A percentile compares a stretch with the other conserved stretches of the same genome.
Evolutionary conservation across 2,888 invertebrate species (phyloP).

Genomic region (Rotaria macrura): DNA sequence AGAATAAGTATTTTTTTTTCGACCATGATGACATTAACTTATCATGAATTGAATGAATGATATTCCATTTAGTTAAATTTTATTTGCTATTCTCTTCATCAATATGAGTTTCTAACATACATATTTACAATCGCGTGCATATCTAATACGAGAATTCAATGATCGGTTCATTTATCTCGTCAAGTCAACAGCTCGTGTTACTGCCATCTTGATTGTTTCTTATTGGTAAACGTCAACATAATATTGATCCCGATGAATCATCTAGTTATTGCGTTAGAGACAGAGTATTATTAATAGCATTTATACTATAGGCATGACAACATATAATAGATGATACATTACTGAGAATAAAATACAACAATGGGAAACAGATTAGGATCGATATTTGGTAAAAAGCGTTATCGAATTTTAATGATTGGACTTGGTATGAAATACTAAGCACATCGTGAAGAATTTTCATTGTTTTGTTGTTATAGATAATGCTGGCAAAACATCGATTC

Average conservation of each 20-base stretch:
- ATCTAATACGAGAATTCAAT: background rate
- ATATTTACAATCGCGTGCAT: no score
- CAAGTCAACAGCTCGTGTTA: background rate
- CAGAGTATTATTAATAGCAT: background rate
- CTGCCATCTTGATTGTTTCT: background rate
- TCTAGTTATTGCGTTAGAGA: background rate
- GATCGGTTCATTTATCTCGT: background rate
- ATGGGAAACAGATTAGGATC: background rate
- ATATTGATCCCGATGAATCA: background rate
- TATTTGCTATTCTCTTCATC: no score
- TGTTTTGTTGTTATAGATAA: conserved; percentile 41
- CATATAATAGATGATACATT: background rate
- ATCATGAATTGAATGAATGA: no score
- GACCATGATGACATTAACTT: no score
- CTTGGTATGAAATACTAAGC: background rate
- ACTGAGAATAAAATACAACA: background rate
- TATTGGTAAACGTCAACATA: background rate
- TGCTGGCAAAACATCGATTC: conserved; percentile 59
- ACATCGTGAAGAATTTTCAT: no score
- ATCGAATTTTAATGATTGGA: background rate
- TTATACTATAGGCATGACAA: background rate
- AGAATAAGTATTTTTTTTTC: no score
- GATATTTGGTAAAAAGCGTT: conserved; percentile 9
- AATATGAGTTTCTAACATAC: no score
- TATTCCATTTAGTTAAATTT: no score